These are phyloP conservation scores for Sigmodon hispidus DNA, from an alignment of 2,113 vertebrate species.

Conservation along the genomic window DNA sequence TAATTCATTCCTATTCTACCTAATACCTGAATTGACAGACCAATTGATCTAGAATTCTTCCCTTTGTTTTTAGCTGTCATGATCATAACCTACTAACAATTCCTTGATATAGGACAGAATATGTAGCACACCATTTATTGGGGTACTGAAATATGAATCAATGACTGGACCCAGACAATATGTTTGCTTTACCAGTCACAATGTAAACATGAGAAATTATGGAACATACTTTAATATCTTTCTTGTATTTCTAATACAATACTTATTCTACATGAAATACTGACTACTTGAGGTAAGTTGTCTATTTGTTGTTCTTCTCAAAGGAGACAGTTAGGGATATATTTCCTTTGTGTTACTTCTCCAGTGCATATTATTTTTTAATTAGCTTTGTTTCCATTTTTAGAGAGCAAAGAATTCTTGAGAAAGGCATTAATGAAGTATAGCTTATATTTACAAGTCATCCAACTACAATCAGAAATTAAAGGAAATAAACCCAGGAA, in stretches of 20 bases:
- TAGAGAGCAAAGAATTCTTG: conserved; percentile 23
- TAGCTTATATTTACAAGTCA: conserved; percentile 39
- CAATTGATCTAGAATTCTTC: background rate
- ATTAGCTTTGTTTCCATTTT: conserved; percentile 35
- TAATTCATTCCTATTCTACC: background rate
- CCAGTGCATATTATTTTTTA: conserved; percentile 11
- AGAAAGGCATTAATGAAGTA: background rate
- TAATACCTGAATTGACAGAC: background rate
- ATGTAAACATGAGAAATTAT: conserved; percentile 12
- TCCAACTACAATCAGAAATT: conserved; percentile 7
- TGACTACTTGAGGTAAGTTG: conserved; percentile 11
- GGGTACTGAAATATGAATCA: background rate
- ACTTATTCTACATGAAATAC: background rate
- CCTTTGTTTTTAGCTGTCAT: background rate
- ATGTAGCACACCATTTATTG: background rate
- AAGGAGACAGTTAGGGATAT: background rate
- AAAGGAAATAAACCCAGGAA: background rate
- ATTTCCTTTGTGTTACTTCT: conserved; percentile 14
- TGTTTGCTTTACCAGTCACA: background rate
- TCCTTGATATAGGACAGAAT: background rate
- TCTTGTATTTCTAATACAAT: background rate
- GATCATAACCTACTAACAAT: background rate
- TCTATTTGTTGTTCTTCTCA: conserved; percentile 17
- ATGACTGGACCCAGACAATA: background rate
- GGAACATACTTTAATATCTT: background rate